Conservation (phyloP, 2,113 vertebrate genomes). For the Vidua chalybeata region DNA sequence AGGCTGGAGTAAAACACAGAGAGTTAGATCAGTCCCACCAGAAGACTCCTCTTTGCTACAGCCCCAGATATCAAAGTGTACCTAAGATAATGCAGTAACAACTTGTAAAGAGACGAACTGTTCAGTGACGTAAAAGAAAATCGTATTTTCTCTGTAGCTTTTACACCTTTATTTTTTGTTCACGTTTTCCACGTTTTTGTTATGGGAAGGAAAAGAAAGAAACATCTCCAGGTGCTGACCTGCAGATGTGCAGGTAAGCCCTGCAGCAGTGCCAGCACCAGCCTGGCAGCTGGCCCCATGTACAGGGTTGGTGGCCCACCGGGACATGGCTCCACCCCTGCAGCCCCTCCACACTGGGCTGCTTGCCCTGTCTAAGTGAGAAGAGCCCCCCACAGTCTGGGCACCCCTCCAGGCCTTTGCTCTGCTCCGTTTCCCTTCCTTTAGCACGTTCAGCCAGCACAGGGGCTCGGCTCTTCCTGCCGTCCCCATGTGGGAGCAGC, state of each 20-base stretch:
- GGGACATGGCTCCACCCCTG: background rate
- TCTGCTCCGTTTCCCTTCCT: background rate
- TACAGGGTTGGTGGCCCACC: background rate
- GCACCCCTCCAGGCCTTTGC: conserved; percentile 24
- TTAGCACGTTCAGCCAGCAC: accelerated
- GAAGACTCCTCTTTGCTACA: background rate
- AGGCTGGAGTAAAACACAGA: conserved; percentile 3
- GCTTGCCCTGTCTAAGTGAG: background rate
- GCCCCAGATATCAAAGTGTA: background rate
- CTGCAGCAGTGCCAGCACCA: background rate
- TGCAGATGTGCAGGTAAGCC: background rate
- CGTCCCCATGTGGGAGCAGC: accelerated
- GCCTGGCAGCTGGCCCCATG: background rate
- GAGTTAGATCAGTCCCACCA: background rate
- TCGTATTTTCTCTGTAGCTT: background rate
- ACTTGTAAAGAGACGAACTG: background rate
- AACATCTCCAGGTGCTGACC: background rate
- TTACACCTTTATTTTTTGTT: background rate
- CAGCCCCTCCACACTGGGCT: background rate
- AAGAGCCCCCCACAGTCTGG: background rate
- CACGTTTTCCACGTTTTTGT: background rate
- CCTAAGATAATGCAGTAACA: background rate
- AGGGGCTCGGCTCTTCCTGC: background rate
- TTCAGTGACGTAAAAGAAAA: background rate
- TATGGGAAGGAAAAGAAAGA: background rate